Evolutionary conservation across 2,113 vertebrate species (phyloP), one percentile per base, ranked within the genome.

Genomic region (Ammodramus savannarum): DNA sequence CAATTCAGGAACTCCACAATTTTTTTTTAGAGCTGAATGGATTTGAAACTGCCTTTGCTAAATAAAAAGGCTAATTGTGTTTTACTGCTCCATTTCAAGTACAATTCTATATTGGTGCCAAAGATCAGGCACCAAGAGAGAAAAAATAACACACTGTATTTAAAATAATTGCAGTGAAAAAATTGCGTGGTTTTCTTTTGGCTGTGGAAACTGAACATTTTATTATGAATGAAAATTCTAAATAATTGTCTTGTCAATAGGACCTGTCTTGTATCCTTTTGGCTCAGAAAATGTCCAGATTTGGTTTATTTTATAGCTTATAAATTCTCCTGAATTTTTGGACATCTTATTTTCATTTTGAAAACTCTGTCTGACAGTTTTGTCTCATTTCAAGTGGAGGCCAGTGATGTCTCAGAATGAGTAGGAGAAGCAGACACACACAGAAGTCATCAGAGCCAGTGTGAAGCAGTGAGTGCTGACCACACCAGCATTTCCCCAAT

Each of bases 11-110:
- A 65, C 26, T 84, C 80, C 52, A 77, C 19, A 63, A 22, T 82
- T 89, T 94, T 85, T 97, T 77, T 83, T 84, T 87, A 96, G 31
- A 66, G 17, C 22, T 73, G 82, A 94, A 94, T 73, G 73, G 52
- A 78, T 94, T 68, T 63, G 51, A 88, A 80, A 93, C 32, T 41
- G 69, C 44, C 7, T 39, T 16, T 73, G 44, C 41, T 34, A 58
- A 90, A 80, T 89, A 91, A 95, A 95, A 92, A 43, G 69, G 46
- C 61, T 94, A 68, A 93, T 81, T 71, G 68, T 65, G 51, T 65
- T 95, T 92, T 68, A 94, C 36, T 89, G 54, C 59, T 85, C 61
- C 61, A 59, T 76, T 88, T 74, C 78, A 93, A 63, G 46, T 73
- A 76, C 55, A 88, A 54, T 92, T 73, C n/a, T 54, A 34, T 41